Base-by-base conservation (phyloP, 2,797 vertebrate genomes). In the Todus mexicanus region DNA sequence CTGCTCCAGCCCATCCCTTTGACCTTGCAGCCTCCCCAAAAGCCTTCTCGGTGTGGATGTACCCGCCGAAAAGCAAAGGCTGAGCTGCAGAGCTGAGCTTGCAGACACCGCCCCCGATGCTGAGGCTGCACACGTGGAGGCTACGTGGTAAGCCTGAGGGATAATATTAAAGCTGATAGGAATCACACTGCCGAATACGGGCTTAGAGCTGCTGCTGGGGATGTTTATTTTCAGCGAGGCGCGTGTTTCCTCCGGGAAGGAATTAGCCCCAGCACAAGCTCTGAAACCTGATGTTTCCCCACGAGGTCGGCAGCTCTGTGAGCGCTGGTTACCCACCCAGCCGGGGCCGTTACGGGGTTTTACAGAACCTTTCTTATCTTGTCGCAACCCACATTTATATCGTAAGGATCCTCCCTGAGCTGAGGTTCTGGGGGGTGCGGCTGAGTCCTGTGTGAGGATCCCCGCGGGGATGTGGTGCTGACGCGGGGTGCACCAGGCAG, bases 321-420 rank as follows among this genome's bases (percentile, higher is more conserved):
- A 48, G 35, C 2, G 63, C 14, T 20, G n/a, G 29, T 10, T 74
- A 7, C 9, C 23, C 4, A 19, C 19, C 3, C 23, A 19, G 57
- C n/a, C 13, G 0, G 1, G n/a, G 8, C 15, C 11, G 2, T 27
- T 10, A 0, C 0, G 2, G 3, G 3, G 7, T 38, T 68, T 20
- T 11, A 10, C 4, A 2, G 3, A 11, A 23, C 27, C 23, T 63
- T 63, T 43, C 5, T 53, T 27, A 9, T 35, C 23, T 53, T 15
- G 12, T 11, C 12, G 11, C 29, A 84, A 47, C 12, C 42, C 26
- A 15, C 25, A 5, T 42, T 25, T 43, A 8, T 43, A 8, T 16
- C 22, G 4, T 3, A 5, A 45, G 7, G 14, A 10, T 23, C n/a
- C 15, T 38, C 19, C 42, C 10, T 14, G 31, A 29, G 27, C 8